phyloP scores from a whole-genome alignment of 2,113 vertebrate genomes.

The Girardinichthys multiradiatus region DNA sequence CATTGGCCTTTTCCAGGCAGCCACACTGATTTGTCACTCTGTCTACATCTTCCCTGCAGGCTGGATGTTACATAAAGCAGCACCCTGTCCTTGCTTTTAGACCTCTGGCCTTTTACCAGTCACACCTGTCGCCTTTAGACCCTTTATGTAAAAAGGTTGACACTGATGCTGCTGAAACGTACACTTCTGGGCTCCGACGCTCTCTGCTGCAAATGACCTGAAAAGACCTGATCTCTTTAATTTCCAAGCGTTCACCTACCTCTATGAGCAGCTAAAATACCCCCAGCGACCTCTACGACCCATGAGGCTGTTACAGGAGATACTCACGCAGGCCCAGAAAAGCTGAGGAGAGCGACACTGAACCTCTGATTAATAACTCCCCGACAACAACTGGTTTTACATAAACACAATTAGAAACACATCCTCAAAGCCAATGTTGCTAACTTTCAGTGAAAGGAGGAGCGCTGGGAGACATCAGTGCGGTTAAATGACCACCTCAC shows the following conservation, averaged over 20 bases:
- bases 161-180: conserved; percentile 67
- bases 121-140: conserved; percentile 57
- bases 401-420: conserved; percentile 51
- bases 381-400: conserved; percentile 43
- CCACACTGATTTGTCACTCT: conserved; percentile 19
- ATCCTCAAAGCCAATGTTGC: conserved; percentile 49
- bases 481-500: conserved; percentile 34
- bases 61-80: conserved; percentile 8
- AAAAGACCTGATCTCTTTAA: not conserved
- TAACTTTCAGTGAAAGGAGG: not conserved
- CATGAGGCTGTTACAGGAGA: not conserved
- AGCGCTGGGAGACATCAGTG: not conserved
- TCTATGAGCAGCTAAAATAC: not conserved
- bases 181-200: conserved; percentile 55
- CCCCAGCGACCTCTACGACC: conserved; percentile 11
- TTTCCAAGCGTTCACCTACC: not conserved
- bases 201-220: not conserved
- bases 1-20: not conserved
- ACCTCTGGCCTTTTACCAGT: conserved; percentile 19
- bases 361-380: conserved; percentile 69
- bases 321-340: not conserved
- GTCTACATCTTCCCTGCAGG: not conserved
- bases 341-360: conserved; percentile 59
- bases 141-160: conserved; percentile 51
- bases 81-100: conserved; percentile 7